Evolutionary conservation across 2,888 invertebrate genomes (phyloP).

Genomic region (Pachydiplax longipennis): DNA sequence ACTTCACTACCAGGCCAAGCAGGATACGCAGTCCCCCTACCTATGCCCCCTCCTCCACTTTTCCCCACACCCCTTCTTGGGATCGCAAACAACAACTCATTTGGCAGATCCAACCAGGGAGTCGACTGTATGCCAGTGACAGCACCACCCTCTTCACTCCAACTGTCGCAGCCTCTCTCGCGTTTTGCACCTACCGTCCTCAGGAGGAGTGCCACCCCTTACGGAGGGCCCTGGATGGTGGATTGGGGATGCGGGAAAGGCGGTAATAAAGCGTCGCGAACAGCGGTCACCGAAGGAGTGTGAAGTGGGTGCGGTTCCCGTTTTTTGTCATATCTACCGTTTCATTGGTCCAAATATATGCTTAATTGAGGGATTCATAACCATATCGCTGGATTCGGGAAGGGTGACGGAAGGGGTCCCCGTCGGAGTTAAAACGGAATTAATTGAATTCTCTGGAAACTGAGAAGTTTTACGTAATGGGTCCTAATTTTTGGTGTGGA

Average conservation of each 20-base stretch:
- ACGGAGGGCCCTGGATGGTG: neutral
- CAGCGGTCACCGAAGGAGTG: neutral
- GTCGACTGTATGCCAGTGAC: neutral
- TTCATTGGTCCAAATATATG: neutral
- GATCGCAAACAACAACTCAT: neutral
- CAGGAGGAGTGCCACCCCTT: neutral
- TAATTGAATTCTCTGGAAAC: too few relatives aligned
- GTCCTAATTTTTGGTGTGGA: too few relatives aligned
- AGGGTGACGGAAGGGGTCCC: too few relatives aligned
- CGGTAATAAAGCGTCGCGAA: neutral
- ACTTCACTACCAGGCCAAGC: slow-evolving; percentile 10
- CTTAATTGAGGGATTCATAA: neutral
- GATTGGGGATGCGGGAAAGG: neutral
- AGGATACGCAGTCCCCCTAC: neutral
- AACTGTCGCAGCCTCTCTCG: neutral
- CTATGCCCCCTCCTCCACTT: too few relatives aligned
- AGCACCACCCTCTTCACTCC: neutral
- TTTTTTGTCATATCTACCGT: neutral
- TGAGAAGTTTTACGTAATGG: too few relatives aligned
- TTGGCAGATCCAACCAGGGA: slow-evolving; percentile 2
- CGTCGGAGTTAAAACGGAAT: too few relatives aligned
- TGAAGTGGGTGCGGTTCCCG: neutral
- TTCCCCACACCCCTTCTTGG: neutral
- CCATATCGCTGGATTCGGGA: neutral
- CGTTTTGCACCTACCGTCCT: neutral